Evolutionary conservation across 2,797 vertebrate species (phyloP).

Genomic region (Megaceryle alcyon): DNA sequence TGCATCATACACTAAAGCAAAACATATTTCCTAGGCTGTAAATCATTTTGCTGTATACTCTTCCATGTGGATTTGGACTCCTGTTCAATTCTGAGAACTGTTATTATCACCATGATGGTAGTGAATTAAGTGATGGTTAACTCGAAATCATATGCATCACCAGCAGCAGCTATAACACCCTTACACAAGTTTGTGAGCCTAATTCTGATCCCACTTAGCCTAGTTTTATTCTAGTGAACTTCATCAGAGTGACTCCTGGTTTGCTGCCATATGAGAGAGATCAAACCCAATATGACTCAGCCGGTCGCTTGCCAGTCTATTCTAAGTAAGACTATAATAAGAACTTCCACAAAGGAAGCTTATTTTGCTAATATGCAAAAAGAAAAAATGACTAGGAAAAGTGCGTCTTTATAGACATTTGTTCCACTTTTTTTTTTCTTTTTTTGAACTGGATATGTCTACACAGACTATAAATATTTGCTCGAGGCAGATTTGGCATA

Average conservation of each 20-base stretch:
- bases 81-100: not conserved
- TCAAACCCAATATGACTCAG: constrained; percentile 48
- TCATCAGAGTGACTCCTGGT: constrained; percentile 13
- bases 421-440: constrained; percentile 12
- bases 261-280: constrained; percentile 50
- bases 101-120: not conserved
- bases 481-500: not conserved
- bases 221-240: constrained; percentile 4
- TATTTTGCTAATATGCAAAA: constrained; percentile 46
- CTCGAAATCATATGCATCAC: not conserved
- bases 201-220: not conserved
- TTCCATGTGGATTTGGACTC: not conserved
- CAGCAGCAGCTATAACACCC: not conserved
- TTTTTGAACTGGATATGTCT: constrained; percentile 54
- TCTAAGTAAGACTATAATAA: constrained; percentile 63
- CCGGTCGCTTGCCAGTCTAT: constrained; percentile 23
- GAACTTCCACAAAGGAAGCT: constrained; percentile 58
- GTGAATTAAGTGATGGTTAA: not conserved
- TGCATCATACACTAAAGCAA: not conserved
- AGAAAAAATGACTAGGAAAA: constrained; percentile 28
- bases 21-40: not conserved
- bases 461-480: constrained; percentile 49
- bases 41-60: not conserved
- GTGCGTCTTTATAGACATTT: not conserved
- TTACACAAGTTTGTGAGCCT: not conserved